Evolutionary conservation across 2,888 invertebrate species (phyloP).

Genomic region (Drosophila monieri): DNA sequence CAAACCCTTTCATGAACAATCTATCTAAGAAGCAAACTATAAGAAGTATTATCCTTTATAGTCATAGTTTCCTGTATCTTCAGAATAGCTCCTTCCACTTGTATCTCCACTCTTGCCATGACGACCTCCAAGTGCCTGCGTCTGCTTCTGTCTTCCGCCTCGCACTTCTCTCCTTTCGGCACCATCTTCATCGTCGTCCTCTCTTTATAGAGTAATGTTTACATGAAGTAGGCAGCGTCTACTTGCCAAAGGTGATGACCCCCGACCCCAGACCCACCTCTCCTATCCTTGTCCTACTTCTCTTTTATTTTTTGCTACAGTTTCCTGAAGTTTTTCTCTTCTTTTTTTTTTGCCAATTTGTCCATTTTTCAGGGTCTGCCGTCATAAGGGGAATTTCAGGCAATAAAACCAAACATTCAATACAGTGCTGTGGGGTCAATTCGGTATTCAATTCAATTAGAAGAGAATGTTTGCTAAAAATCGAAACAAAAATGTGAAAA

Average conservation of each 20-base stretch:
- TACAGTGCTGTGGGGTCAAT: conserved; percentile 28
- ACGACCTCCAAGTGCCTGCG: conserved; percentile 66
- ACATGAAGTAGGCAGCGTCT: conserved; percentile 63
- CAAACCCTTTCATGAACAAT: too few relatives aligned
- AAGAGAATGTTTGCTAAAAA: conserved; percentile 22
- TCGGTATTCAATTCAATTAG: conserved; percentile 38
- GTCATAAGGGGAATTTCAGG: conserved; percentile 18
- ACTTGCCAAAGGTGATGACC: conserved; percentile 72
- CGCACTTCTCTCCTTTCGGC: conserved; percentile 19
- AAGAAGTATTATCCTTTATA: not conserved
- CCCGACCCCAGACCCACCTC: conserved; percentile 23
- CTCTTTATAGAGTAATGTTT: conserved; percentile 50
- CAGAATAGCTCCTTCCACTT: conserved; percentile 15
- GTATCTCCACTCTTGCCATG: conserved; percentile 39
- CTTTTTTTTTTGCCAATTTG: conserved; percentile 14
- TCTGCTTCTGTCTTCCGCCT: conserved; percentile 25
- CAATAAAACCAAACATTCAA: conserved; percentile 20
- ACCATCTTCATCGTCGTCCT: too few relatives aligned
- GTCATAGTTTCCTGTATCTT: not conserved
- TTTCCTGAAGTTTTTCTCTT: conserved; percentile 3
- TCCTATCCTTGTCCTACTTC: conserved; percentile 40
- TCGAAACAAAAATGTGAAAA: conserved; percentile 17
- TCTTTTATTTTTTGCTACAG: conserved; percentile 11
- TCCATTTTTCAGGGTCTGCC: conserved; percentile 60
- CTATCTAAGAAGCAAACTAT: too few relatives aligned